Evolutionary conservation across 2,888 invertebrate species (phyloP), one percentile per base, ranked within the genome.

Genomic region (Neoitamus cyanurus): DNA sequence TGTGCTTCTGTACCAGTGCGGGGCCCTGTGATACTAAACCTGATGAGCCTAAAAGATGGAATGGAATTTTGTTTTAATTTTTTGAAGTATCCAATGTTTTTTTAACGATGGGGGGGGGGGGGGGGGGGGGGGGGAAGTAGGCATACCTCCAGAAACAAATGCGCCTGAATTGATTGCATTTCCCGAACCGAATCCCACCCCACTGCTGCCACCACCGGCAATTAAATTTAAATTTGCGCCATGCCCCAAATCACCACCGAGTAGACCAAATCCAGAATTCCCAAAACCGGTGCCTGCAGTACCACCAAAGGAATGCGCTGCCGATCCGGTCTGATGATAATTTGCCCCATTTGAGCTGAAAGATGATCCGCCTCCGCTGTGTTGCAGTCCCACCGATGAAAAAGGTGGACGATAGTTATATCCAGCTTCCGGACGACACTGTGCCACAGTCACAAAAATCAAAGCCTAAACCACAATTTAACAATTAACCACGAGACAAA

Each of bases 1-100:
- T 96, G 93, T 96, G 96, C 89, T 96, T 96, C 90, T 96, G 96
- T 87, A 96, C 94, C 69, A 96, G 92, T 73, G 90, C 91, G 86
- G 90, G 89, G 73, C 91, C 46, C 31, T 83, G 83, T n/a, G 37
- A 37, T 37, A 30, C 28, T n/a, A 69, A 83, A 37, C 31, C 42
- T 68, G 70, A 11, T 48, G 30, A 58, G 9, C 48, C 48, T 48
- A 70, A 30, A n/a, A 4, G 31, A 5, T 37, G 37, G 7, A 37
- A 34, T 7, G 13, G 13, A 30, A 9, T 69, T 20, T 69, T 69
- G 3, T 1, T 3, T 25, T 69, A 72, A 48, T 5, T 72, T 28
- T 72, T 2, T 31, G 31, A 72, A 11, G 31, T 0, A 31, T 72
- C 11, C 3, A 15, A n/a, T n/a, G n/a, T n/a, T n/a, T n/a, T n/a